Conservation (phyloP, 2,113 vertebrate genomes). For the Gobio gobio region DNA sequence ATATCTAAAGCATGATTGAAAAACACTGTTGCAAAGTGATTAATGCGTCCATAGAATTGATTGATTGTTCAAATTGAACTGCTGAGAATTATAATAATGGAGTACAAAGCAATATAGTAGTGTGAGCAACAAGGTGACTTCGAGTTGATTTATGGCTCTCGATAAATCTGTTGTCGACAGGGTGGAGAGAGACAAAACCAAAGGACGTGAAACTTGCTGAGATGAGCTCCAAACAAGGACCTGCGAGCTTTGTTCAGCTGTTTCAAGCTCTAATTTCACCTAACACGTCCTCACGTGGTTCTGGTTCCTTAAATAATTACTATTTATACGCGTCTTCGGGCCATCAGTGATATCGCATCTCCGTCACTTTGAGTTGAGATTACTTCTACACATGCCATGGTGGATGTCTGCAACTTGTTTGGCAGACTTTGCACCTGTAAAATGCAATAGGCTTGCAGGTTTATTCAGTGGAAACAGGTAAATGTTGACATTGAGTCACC, state of each 20-base stretch:
- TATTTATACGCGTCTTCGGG: slow-evolving; percentile 65
- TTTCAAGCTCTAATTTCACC: slow-evolving; percentile 72
- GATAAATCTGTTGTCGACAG: slow-evolving; percentile 42
- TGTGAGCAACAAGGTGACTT: slow-evolving; percentile 2
- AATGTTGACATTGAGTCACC: not conserved
- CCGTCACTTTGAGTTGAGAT: not conserved
- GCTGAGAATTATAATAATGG: not conserved
- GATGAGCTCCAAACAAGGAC: slow-evolving; percentile 60
- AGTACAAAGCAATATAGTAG: not conserved
- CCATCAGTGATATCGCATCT: slow-evolving; percentile 41
- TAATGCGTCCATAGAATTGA: not conserved
- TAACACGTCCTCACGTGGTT: slow-evolving; percentile 69
- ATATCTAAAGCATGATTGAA: not conserved
- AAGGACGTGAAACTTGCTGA: slow-evolving; percentile 57
- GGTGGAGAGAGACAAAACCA: slow-evolving; percentile 45
- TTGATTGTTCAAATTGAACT: not conserved
- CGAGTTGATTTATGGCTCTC: slow-evolving; percentile 3
- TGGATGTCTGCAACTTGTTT: not conserved
- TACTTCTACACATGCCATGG: not conserved
- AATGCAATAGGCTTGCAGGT: not conserved
- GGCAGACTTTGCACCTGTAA: not conserved
- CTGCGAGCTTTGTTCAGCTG: slow-evolving; percentile 72
- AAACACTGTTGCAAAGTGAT: too few relatives aligned
- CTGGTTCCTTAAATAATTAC: slow-evolving; percentile 54
- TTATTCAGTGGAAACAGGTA: not conserved